Base-by-base conservation (phyloP, 1,140 invertebrate genomes). In the Aphelinus certus region DNA sequence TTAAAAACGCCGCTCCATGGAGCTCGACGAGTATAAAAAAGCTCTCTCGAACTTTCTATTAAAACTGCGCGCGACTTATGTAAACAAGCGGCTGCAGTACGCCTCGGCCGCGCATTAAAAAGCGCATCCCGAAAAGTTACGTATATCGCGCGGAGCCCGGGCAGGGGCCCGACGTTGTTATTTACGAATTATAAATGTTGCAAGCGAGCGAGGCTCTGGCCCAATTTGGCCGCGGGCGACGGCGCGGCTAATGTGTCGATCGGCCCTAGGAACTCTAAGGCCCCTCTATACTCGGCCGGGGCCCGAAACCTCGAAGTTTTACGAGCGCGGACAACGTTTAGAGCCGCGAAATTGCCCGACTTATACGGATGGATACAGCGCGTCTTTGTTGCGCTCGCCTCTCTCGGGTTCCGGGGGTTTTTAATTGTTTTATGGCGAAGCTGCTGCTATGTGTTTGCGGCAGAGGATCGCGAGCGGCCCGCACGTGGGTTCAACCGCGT, bases 121-220 rank as follows among this genome's bases (percentile, higher is more conserved):
- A 26, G 58, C 42, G 58, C 58, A 60, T n/a, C 5, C 51, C 51
- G 51, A 53, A 53, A 78, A 77, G 61, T 63, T 66, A 46, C 6
- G 57, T 4, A 53, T 53, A 53, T 53, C 51, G 75, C 71, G 75
- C 77, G 69, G 55, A 58, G 65, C 61, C 61, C 9, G 71, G 64
- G 47, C 55, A 7, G 51, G 47, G 49, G 60, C 5, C 61, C 77
- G 71, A 78, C 78, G 79, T 80, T 84, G 78, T 85, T 85, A 85
- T 84, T 85, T 84, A 81, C 80, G 78, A 84, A 85, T 85, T 85
- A 85, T 81, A 79, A 84, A 83, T 81, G 81, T 81, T 85, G 79
- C 73, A 79, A 26, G 26, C 26, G 26, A 26, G 26, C 26, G 26
- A 26, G 65, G 70, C 75, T 57, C 42, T n/a, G 65, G 70, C 73